A percentile compares a stretch with the other conserved stretches of the same genome.
These are phyloP conservation scores for Vireo altiloquus DNA, from an alignment of 2,113 vertebrate genomes.

Conservation along the genomic window DNA sequence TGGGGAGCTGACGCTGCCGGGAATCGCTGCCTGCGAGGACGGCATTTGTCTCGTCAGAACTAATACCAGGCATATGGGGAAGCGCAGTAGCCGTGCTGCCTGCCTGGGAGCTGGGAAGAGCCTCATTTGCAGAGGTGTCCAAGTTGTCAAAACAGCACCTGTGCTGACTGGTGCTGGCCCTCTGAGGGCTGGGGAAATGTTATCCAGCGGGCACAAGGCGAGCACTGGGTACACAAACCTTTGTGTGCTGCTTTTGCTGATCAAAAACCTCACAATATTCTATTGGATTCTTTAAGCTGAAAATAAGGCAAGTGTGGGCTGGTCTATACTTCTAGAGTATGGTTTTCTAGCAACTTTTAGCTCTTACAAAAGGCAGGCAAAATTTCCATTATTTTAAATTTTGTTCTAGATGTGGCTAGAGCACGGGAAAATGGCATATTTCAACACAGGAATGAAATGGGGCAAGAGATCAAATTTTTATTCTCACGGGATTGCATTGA, in stretches of 20 bases:
- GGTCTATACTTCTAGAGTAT: background rate
- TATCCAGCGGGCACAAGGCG: background rate
- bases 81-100: background rate
- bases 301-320: background rate
- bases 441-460: background rate
- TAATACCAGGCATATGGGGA: constrained; percentile 39
- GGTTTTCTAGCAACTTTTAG: background rate
- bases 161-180: constrained; percentile 54
- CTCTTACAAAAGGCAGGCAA: background rate
- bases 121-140: constrained; percentile 56
- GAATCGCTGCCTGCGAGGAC: background rate
- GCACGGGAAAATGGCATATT: background rate
- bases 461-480: background rate
- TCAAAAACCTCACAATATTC: background rate
- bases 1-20: background rate
- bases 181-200: background rate
- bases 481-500: background rate
- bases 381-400: background rate
- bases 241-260: background rate
- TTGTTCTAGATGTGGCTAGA: background rate
- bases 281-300: background rate
- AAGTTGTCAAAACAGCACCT: constrained; percentile 63
- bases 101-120: constrained; percentile 21
- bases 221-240: background rate
- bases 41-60: background rate